Conservation (phyloP, 2,797 vertebrate species). For the Crenuchus spilurus region DNA sequence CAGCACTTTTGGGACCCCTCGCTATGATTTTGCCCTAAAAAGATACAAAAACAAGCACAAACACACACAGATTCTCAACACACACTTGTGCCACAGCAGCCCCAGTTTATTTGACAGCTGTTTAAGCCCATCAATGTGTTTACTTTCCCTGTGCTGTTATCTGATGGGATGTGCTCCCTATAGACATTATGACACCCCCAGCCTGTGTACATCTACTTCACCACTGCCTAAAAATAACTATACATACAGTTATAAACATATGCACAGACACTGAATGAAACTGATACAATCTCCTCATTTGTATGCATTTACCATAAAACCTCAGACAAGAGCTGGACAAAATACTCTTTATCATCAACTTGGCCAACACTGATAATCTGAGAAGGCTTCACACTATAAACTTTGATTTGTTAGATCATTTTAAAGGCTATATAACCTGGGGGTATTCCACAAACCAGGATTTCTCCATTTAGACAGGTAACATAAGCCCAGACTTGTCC, state of each 20-base stretch:
- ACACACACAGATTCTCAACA: constrained; percentile 4
- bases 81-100: constrained; percentile 12
- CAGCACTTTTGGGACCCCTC: no score
- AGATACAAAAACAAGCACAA: not conserved
- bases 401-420: no score
- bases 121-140: constrained; percentile 43
- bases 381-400: no score
- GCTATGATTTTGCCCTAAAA: no score
- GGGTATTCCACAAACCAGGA: no score
- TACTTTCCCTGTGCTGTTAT: constrained; percentile 38
- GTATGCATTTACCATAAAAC: not conserved
- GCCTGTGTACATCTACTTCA: constrained; percentile 22
- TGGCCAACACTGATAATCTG: no score
- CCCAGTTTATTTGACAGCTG: constrained; percentile 40
- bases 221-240: constrained; percentile 14
- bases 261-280: not conserved
- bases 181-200: constrained; percentile 23
- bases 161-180: constrained; percentile 22
- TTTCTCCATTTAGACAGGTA: no score
- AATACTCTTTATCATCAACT: no score
- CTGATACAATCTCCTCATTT: not conserved
- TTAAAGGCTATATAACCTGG: no score
- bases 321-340: no score
- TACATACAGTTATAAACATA: not conserved
- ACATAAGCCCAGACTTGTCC: no score